phyloP scores from a whole-genome alignment of 2,888 invertebrate genomes.

The Diarsia brunnea region DNA sequence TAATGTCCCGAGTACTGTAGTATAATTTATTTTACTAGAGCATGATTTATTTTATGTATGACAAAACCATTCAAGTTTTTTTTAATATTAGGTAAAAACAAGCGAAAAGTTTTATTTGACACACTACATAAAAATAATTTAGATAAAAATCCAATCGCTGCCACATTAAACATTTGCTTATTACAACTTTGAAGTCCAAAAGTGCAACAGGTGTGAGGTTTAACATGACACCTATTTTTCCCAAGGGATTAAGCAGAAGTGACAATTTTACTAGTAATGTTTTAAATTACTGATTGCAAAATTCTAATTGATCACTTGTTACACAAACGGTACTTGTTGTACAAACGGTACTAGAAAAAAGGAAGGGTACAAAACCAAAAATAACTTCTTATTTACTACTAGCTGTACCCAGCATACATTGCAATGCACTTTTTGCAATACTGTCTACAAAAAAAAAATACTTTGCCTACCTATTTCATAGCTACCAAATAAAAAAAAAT shows the following conservation, averaged over 20 bases:
- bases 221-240: neutral
- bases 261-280: neutral
- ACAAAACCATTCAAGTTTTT: no score
- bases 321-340: neutral
- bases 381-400: conserved; percentile 7
- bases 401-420: no score
- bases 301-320: no score
- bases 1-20: neutral
- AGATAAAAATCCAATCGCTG: neutral
- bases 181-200: neutral
- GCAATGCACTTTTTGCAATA: no score
- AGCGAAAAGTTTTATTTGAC: no score
- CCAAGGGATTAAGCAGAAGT: neutral
- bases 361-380: conserved; percentile 1
- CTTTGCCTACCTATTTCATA: no score
- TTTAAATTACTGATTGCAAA: neutral
- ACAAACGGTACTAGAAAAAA: neutral
- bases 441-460: no score
- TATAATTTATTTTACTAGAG: neutral
- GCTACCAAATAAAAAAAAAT: no score
- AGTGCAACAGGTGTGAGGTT: neutral
- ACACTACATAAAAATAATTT: no score
- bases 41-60: neutral
- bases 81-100: no score
- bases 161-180: neutral